These are phyloP conservation scores for Luidia sarsii DNA, from an alignment of 53 echinoderm and acorn worm genomes.

Conservation along the genomic window DNA sequence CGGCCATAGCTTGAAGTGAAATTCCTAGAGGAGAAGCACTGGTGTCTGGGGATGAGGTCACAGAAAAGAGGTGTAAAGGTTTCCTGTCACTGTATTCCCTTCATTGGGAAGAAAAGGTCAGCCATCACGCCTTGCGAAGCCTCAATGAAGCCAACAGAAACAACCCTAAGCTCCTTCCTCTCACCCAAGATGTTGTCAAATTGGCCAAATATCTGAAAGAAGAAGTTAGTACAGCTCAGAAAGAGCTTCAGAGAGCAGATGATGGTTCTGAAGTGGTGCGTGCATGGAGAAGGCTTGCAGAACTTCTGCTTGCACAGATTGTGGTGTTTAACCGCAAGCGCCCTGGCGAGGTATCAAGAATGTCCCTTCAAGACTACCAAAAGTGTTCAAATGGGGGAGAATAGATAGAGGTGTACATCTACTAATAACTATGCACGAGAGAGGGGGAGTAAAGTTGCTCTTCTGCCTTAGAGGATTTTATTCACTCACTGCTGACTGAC, in stretches of 20 bases:
- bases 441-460: too few species aligned
- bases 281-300: slow-evolving; percentile 61
- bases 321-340: slow-evolving; percentile 74
- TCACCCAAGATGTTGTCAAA: slow-evolving; percentile 59
- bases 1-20: slow-evolving; percentile 56
- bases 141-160: slow-evolving; percentile 53
- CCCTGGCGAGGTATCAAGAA: slow-evolving; percentile 75
- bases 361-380: slow-evolving; percentile 46
- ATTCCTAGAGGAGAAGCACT: slow-evolving; percentile 55
- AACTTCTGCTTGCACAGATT: slow-evolving; percentile 48
- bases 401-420: too few species aligned
- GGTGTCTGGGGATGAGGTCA: slow-evolving; percentile 34
- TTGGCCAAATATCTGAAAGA: slow-evolving; percentile 50
- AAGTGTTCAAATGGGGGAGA: slow-evolving; percentile 54
- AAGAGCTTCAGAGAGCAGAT: slow-evolving; percentile 28
- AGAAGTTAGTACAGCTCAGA: slow-evolving; percentile 11
- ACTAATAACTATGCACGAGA: too few species aligned
- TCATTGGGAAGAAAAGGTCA: slow-evolving; percentile 60
- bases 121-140: slow-evolving; percentile 59
- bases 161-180: slow-evolving; percentile 56
- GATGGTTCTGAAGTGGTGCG: background rate
- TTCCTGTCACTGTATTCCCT: slow-evolving; percentile 36
- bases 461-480: too few species aligned
- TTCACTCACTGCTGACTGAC: too few species aligned
- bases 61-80: slow-evolving; percentile 28